Conservation (phyloP, 2,888 invertebrate genomes). For the Aleiodes testaceus region DNA sequence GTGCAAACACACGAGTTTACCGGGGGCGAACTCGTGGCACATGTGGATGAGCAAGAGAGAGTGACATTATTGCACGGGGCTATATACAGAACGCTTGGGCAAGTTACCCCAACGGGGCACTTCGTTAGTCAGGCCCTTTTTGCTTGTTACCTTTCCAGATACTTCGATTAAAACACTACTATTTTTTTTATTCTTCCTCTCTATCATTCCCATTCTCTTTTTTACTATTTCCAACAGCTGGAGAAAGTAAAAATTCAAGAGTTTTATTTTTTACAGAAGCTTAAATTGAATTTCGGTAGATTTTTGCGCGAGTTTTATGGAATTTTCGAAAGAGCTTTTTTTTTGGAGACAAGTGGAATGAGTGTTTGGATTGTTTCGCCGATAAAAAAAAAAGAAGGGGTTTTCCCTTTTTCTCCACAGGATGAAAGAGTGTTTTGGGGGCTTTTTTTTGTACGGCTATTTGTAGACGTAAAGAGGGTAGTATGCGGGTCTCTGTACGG, state of each 20-base stretch:
- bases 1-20: constrained; percentile 64
- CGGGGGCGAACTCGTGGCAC: constrained; percentile 15
- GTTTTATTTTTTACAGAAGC: too few species aligned
- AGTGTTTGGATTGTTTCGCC: too few species aligned
- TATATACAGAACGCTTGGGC: constrained; percentile 51
- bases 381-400: too few species aligned
- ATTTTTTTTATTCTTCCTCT: not conserved
- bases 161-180: constrained; percentile 54
- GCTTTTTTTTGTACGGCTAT: constrained; percentile 8
- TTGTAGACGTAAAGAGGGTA: not conserved
- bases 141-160: constrained; percentile 61
- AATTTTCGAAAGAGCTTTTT: too few species aligned
- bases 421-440: constrained; percentile 7
- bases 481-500: constrained; percentile 25
- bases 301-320: too few species aligned
- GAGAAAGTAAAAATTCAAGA: not conserved
- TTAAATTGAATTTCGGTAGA: too few species aligned
- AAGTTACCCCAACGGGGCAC: constrained; percentile 61
- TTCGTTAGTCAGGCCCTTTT: constrained; percentile 70
- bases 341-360: too few species aligned
- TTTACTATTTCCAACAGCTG: not conserved
- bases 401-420: too few species aligned
- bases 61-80: constrained; percentile 63
- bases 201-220: not conserved
- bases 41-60: constrained; percentile 14